These are phyloP conservation scores for Heliocidaris erythrogramma DNA, from an alignment of 35 echinoderm and acorn worm species.

Conservation along the genomic window DNA sequence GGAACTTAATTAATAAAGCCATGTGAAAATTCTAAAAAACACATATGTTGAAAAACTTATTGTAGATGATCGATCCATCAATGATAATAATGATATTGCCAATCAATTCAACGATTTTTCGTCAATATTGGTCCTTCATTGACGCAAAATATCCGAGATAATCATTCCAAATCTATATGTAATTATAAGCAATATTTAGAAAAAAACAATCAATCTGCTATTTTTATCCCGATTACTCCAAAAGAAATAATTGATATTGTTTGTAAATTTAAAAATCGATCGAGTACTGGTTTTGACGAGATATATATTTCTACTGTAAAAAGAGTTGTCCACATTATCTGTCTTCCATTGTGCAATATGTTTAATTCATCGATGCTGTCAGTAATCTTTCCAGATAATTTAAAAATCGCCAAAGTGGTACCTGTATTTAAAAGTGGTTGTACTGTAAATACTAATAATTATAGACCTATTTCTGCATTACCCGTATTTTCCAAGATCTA, in stretches of 20 bases:
- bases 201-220: no score
- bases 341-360: neutral
- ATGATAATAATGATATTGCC: no score
- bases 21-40: neutral
- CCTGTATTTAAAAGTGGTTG: neutral
- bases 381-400: slow-evolving; percentile 15
- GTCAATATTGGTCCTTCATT: no score
- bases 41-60: neutral
- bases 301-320: neutral
- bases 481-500: neutral
- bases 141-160: no score
- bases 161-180: no score
- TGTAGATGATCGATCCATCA: neutral
- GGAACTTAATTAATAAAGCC: neutral
- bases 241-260: no score
- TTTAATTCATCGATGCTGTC: neutral
- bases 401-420: neutral
- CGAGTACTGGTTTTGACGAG: neutral
- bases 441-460: neutral
- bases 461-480: neutral
- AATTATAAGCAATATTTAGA: no score
- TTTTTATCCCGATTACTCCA: no score
- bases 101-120: no score
- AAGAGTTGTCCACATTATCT: neutral
- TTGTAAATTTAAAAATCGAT: neutral